Evolutionary conservation across 2,113 vertebrate species (phyloP).

Genomic region (Noctilio leporinus): DNA sequence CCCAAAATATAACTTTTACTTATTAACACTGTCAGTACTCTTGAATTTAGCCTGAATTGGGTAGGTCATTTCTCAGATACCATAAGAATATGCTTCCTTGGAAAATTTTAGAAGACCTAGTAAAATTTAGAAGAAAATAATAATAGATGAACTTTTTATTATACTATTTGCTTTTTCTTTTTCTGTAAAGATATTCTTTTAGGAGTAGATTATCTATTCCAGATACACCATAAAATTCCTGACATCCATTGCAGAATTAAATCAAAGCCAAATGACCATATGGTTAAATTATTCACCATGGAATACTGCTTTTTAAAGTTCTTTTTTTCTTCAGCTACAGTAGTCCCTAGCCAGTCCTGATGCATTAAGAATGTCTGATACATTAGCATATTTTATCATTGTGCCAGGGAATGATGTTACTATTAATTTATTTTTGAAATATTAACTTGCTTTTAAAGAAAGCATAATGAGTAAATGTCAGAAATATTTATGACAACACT

Average conservation of each 20-base stretch:
- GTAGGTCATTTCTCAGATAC: background rate
- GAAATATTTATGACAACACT: constrained; percentile 44
- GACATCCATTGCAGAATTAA: constrained; percentile 34
- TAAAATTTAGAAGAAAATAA: constrained; percentile 38
- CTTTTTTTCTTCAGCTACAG: constrained; percentile 2
- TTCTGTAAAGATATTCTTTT: constrained; percentile 49
- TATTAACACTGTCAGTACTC: background rate
- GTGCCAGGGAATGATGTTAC: constrained; percentile 61
- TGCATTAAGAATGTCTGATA: constrained; percentile 55
- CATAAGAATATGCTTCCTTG: constrained; percentile 30
- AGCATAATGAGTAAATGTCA: constrained; percentile 57
- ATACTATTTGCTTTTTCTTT: constrained; percentile 18
- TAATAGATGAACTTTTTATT: constrained; percentile 42
- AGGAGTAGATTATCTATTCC: constrained; percentile 25
- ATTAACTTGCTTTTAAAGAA: constrained; percentile 66
- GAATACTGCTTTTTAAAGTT: constrained; percentile 66
- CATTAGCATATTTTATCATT: constrained; percentile 65
- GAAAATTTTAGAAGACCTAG: constrained; percentile 18
- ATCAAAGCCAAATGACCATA: constrained; percentile 60
- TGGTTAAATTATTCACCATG: constrained; percentile 63
- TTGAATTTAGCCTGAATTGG: background rate
- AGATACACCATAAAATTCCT: constrained; percentile 42
- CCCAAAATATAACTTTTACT: background rate
- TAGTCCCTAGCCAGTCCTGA: constrained; percentile 34
- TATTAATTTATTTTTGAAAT: constrained; percentile 70